Conservation (phyloP, 2,888 invertebrate genomes). For the Sphinx pinastri region DNA sequence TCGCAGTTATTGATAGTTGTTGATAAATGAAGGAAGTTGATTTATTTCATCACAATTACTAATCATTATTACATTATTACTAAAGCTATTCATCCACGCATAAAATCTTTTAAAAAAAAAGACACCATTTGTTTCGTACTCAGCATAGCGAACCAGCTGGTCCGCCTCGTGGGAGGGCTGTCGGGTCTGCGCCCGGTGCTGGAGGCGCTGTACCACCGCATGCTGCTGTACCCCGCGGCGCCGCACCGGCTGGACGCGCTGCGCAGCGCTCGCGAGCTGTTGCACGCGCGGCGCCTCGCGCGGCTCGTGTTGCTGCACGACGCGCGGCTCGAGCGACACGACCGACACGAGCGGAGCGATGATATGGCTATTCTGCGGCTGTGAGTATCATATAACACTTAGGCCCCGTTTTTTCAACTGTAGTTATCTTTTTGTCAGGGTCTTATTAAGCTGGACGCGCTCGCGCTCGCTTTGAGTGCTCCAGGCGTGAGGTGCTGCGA, state of each 20-base stretch:
- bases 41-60: too few relatives aligned
- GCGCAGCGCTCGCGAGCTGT: conserved; percentile 91
- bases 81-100: too few relatives aligned
- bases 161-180: conserved; percentile 94
- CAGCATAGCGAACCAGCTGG: conserved; percentile 95
- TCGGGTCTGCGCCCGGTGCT: conserved; percentile 94
- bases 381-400: conserved; percentile 80
- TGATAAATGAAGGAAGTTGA: too few relatives aligned
- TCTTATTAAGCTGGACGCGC: too few relatives aligned
- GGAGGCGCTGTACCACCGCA: conserved; percentile 96
- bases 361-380: conserved; percentile 93
- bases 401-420: too few relatives aligned
- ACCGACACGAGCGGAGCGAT: conserved; percentile 83
- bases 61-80: too few relatives aligned
- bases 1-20: too few relatives aligned
- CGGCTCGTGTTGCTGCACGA: conserved; percentile 86
- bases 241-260: conserved; percentile 93
- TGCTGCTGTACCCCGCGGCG: conserved; percentile 94
- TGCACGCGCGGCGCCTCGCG: conserved; percentile 90
- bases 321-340: conserved; percentile 60
- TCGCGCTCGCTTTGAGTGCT: too few relatives aligned
- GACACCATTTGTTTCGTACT: conserved; percentile 27
- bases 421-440: too few relatives aligned
- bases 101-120: too few relatives aligned
- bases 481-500: too few relatives aligned